Conservation (phyloP, 2,888 invertebrate species). For the Chirona hameri region DNA sequence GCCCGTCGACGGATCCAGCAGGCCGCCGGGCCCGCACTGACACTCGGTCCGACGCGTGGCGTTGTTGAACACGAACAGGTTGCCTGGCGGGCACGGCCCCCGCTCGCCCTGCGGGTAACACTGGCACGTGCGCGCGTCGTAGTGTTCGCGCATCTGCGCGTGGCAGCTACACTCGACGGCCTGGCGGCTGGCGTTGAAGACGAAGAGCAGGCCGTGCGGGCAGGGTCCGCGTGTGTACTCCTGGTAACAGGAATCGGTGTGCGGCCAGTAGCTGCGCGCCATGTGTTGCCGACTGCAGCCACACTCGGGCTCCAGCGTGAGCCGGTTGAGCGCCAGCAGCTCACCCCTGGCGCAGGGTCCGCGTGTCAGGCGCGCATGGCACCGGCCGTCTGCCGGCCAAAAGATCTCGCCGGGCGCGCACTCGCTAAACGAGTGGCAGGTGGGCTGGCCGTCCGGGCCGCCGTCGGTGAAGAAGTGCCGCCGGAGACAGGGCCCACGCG, state of each 20-base stretch:
- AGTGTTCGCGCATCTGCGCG: conserved; percentile 69
- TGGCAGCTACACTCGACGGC: conserved; percentile 63
- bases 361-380: conserved; percentile 65
- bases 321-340: conserved; percentile 49
- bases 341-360: conserved; percentile 75
- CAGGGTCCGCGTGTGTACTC: conserved; percentile 79
- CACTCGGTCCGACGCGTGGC: conserved; percentile 48
- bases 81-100: conserved; percentile 41
- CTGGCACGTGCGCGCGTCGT: conserved; percentile 57
- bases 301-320: conserved; percentile 47
- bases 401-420: conserved; percentile 51
- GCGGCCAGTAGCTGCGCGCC: conserved; percentile 56
- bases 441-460: not conserved
- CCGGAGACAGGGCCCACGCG: conserved; percentile 62
- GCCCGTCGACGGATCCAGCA: conserved; percentile 58
- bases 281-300: conserved; percentile 38
- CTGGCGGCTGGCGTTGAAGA: conserved; percentile 52
- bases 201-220: conserved; percentile 67
- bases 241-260: conserved; percentile 67
- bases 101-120: conserved; percentile 40
- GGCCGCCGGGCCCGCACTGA: conserved; percentile 37
- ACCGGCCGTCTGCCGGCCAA: conserved; percentile 72
- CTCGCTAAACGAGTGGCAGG: conserved; percentile 36
- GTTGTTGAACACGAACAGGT: conserved; percentile 33
- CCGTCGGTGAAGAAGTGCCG: conserved; percentile 62